A percentile compares a stretch with the other conserved stretches of the same genome.
Conservation (phyloP, 2,113 vertebrate genomes). For the Oceanites oceanicus region DNA sequence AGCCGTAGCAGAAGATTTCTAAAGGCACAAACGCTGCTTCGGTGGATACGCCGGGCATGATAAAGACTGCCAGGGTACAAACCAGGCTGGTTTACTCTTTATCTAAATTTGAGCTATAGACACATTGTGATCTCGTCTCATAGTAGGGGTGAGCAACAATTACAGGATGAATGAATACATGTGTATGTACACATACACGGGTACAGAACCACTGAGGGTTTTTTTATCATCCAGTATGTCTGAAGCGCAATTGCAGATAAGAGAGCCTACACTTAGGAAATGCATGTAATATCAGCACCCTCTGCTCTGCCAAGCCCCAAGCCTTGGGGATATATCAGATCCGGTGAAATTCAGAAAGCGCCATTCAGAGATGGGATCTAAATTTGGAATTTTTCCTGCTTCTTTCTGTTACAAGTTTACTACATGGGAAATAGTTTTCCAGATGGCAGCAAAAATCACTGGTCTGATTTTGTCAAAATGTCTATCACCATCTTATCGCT, state of each 20-base stretch:
- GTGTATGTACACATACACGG: accelerated
- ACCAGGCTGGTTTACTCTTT: not conserved
- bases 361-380: not conserved
- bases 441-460: not conserved
- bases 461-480: not conserved
- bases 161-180: not conserved
- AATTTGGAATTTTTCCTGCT: not conserved
- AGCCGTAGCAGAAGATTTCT: not conserved
- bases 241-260: not conserved
- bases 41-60: not conserved
- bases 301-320: not conserved
- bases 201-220: not conserved
- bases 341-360: not conserved
- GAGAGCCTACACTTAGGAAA: not conserved
- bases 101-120: not conserved
- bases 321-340: not conserved
- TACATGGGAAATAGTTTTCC: not conserved
- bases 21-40: not conserved
- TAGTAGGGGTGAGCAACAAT: not conserved
- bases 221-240: not conserved
- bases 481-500: not conserved
- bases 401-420: not conserved
- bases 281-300: not conserved
- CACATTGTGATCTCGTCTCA: not conserved
- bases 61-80: not conserved